Evolutionary conservation across 2,113 vertebrate genomes (phyloP).

Genomic region (Geococcyx californianus): DNA sequence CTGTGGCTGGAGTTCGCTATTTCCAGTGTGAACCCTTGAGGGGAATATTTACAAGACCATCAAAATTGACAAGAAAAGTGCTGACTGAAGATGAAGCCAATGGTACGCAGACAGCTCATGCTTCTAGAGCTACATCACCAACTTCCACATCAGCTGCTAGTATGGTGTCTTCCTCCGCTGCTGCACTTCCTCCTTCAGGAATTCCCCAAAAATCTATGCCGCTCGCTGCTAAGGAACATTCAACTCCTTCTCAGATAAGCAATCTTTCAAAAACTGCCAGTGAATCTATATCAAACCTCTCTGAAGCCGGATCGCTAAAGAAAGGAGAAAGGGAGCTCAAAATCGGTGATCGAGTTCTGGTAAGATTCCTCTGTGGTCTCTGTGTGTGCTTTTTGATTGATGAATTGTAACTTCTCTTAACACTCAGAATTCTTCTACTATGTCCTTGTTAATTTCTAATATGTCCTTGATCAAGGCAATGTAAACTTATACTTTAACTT

Average conservation of each 20-base stretch:
- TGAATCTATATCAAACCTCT: slow-evolving; percentile 94
- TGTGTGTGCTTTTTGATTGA: neutral
- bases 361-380: slow-evolving; percentile 68
- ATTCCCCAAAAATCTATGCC: slow-evolving; percentile 66
- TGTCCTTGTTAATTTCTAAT: neutral
- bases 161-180: slow-evolving; percentile 41
- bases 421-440: neutral
- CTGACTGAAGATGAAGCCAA: slow-evolving; percentile 86
- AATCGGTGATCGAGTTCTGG: slow-evolving; percentile 93
- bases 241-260: slow-evolving; percentile 74
- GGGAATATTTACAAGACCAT: slow-evolving; percentile 96
- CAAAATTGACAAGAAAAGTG: slow-evolving; percentile 85
- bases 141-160: slow-evolving; percentile 76
- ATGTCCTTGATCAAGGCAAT: neutral
- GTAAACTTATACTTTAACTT: neutral
- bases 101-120: slow-evolving; percentile 78
- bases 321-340: slow-evolving; percentile 96
- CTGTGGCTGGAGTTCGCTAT: slow-evolving; percentile 93
- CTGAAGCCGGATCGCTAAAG: slow-evolving; percentile 92
- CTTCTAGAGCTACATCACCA: slow-evolving; percentile 85
- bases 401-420: neutral
- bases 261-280: slow-evolving; percentile 89
- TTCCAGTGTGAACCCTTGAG: slow-evolving; percentile 92
- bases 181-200: slow-evolving; percentile 53
- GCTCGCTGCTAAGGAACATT: slow-evolving; percentile 68